These are phyloP conservation scores for Drosophila tripunctata DNA, from an alignment of 2,888 invertebrate species.

Conservation along the genomic window DNA sequence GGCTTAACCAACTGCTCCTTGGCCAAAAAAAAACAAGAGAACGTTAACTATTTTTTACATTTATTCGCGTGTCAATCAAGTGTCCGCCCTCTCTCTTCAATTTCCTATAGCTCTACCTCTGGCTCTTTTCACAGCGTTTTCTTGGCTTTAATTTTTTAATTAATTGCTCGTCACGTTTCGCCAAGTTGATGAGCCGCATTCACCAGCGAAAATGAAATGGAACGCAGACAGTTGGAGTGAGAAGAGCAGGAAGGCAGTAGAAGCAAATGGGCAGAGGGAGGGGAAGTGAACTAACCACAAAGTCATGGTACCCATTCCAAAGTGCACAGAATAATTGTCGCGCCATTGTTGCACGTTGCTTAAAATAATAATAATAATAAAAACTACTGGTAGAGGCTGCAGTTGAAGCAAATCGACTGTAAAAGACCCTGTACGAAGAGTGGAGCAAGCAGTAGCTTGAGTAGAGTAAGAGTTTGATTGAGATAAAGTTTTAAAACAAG, in stretches of 20 bases:
- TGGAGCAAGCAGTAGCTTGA: too few species aligned
- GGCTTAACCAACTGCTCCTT: conserved; percentile 25
- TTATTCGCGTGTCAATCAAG: conserved; percentile 44
- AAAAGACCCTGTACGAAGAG: not conserved
- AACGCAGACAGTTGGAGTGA: conserved; percentile 28
- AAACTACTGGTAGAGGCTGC: not conserved
- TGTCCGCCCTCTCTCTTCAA: not conserved
- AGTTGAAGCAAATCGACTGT: not conserved
- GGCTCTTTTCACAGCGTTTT: not conserved
- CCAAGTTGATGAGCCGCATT: conserved; percentile 56
- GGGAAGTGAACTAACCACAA: conserved; percentile 31
- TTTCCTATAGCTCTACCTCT: not conserved
- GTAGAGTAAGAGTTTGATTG: too few species aligned
- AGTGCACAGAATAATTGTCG: conserved; percentile 64
- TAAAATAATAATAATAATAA: conserved; percentile 56
- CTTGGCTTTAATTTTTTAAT: conserved; percentile 71
- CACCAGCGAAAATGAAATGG: conserved; percentile 66
- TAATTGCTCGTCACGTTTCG: conserved; percentile 75
- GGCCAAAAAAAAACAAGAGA: too few species aligned
- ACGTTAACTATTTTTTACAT: not conserved
- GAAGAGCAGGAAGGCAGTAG: not conserved
- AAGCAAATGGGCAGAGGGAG: not conserved
- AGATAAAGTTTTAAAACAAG: too few species aligned
- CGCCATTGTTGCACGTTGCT: conserved; percentile 75
- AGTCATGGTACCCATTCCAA: conserved; percentile 29